phyloP scores from a whole-genome alignment of 2,797 vertebrate genomes.

The Caiman crocodilus region DNA sequence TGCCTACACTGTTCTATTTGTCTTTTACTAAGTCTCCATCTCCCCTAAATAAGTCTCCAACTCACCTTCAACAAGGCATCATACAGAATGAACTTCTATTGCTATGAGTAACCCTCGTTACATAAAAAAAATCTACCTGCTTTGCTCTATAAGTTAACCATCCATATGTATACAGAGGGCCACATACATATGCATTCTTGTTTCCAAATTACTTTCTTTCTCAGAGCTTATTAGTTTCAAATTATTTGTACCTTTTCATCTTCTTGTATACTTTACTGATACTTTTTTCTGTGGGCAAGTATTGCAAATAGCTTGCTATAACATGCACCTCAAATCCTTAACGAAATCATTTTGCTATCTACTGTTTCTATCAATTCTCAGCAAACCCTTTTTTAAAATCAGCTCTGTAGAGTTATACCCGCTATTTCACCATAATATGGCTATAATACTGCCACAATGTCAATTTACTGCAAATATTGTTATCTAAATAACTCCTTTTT shows the following conservation, averaged over 20 bases:
- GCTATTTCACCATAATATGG: conserved; percentile 2
- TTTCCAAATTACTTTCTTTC: neutral
- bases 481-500: conserved; percentile 5
- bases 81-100: neutral
- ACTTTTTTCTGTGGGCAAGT: neutral
- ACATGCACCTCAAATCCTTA: neutral
- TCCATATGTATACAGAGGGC: too few species aligned
- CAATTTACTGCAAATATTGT: conserved; percentile 25
- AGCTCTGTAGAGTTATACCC: conserved; percentile 10
- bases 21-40: conserved; percentile 38
- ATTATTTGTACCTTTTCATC: neutral
- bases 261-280: neutral
- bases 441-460: neutral
- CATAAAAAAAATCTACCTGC: too few species aligned
- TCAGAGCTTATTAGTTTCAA: neutral
- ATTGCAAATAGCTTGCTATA: neutral
- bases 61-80: conserved; percentile 7
- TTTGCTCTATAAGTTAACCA: neutral
- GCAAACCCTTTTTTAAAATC: conserved; percentile 9
- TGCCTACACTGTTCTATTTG: neutral
- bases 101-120: neutral
- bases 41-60: neutral
- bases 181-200: neutral
- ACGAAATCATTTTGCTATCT: conserved; percentile 31
- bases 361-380: neutral